Percentiles rank a stretch among this genome's conserved stretches.
phyloP scores from a whole-genome alignment of 2,113 vertebrate genomes.

The Zapus hudsonius region DNA sequence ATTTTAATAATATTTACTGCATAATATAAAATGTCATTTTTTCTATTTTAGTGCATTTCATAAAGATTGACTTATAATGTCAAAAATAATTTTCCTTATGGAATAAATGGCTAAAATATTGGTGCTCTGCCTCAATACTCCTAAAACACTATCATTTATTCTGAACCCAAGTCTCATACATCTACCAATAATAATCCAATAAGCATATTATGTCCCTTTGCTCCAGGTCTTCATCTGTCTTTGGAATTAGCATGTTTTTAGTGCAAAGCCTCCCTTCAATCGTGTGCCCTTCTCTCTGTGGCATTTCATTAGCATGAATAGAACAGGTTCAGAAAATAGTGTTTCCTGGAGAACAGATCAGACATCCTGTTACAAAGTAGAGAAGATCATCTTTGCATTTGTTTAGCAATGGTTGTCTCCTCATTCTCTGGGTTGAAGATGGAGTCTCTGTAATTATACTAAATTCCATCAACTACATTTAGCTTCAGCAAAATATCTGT shows the following conservation, averaged over 20 bases:
- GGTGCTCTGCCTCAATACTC: neutral
- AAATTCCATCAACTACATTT: neutral
- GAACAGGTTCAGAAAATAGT: neutral
- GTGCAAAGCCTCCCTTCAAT: neutral
- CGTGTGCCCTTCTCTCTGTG: neutral
- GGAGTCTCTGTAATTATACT: neutral
- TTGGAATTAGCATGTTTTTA: constrained; percentile 10
- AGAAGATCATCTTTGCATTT: neutral
- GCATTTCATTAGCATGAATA: neutral
- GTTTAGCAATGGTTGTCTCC: neutral
- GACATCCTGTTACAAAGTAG: neutral
- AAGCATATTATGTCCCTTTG: neutral
- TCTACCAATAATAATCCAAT: constrained; percentile 1
- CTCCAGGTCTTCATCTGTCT: constrained; percentile 4
- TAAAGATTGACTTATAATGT: constrained; percentile 56
- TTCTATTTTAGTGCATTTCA: constrained; percentile 68
- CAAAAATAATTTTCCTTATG: constrained; percentile 60
- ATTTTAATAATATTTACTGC: constrained; percentile 76
- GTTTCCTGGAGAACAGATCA: neutral
- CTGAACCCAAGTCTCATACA: neutral
- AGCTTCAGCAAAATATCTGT: neutral
- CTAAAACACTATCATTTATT: neutral
- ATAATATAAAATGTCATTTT: constrained; percentile 70
- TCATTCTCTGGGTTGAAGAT: neutral
- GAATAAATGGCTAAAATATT: constrained; percentile 56